Conservation (phyloP, 2,797 vertebrate species). For the Xiphophorus birchmanni region DNA sequence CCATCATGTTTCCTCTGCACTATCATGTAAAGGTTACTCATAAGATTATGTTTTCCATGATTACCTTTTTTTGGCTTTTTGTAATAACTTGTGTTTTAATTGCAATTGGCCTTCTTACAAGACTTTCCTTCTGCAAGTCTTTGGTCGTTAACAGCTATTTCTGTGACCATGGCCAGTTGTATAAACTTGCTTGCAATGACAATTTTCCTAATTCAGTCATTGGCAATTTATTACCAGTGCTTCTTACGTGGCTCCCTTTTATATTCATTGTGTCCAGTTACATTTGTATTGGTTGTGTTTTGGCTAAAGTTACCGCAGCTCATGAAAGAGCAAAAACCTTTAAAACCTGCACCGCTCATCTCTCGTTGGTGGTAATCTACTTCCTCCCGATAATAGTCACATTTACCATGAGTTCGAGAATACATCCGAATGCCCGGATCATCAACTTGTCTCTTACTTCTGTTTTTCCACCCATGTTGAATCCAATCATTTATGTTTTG, state of each 20-base stretch:
- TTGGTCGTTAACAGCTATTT: conserved; percentile 59
- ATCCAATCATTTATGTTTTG: conserved; percentile 71
- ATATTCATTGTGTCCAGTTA: conserved; percentile 59
- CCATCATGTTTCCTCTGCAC: conserved; percentile 68
- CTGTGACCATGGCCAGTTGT: conserved; percentile 65
- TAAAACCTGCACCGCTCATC: conserved; percentile 70
- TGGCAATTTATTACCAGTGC: rapidly evolving
- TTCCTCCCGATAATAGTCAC: conserved; percentile 67
- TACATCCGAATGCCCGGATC: conserved; percentile 58
- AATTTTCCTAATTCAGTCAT: conserved; percentile 17
- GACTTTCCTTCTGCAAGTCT: conserved; percentile 71
- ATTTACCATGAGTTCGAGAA: conserved; percentile 44
- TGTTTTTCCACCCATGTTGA: conserved; percentile 62
- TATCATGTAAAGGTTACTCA: conserved; percentile 59
- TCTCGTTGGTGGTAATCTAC: conserved; percentile 68
- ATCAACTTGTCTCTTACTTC: conserved; percentile 58
- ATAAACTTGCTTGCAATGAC: conserved; percentile 61
- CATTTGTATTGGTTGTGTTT: conserved; percentile 45
- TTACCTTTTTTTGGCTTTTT: conserved; percentile 38
- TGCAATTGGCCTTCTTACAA: conserved; percentile 49
- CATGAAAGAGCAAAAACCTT: conserved; percentile 62
- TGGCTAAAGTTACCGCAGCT: conserved; percentile 60
- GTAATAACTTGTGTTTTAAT: not conserved
- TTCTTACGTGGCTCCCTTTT: conserved; percentile 36
- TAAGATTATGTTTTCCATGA: conserved; percentile 52